These are phyloP conservation scores for Phyllotis vaccarum DNA, from an alignment of 2,797 vertebrate genomes.

Conservation along the genomic window DNA sequence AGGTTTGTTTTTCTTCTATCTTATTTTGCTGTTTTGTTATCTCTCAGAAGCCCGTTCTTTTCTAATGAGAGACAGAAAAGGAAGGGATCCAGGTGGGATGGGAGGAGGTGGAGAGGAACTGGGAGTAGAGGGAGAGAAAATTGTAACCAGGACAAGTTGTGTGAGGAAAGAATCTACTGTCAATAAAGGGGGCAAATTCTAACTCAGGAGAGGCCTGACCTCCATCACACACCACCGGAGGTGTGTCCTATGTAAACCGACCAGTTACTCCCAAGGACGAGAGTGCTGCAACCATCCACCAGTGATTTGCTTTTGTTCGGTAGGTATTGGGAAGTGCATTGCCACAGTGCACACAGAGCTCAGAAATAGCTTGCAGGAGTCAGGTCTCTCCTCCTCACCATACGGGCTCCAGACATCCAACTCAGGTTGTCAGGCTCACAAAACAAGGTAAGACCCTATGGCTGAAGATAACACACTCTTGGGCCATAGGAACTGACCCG, in stretches of 20 bases:
- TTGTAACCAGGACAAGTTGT: neutral
- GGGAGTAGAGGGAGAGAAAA: neutral
- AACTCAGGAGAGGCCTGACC: neutral
- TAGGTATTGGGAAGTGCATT: neutral
- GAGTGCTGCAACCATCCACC: neutral
- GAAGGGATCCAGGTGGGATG: neutral
- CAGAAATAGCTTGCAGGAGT: neutral
- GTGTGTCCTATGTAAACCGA: neutral
- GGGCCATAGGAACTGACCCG: neutral
- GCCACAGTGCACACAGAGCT: neutral
- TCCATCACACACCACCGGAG: neutral
- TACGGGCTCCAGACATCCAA: neutral
- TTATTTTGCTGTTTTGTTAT: neutral
- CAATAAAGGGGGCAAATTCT: neutral
- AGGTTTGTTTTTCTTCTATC: neutral
- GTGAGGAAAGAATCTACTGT: neutral
- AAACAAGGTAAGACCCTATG: neutral
- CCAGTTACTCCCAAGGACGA: neutral
- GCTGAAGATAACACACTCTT: neutral
- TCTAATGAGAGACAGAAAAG: neutral
- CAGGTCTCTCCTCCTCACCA: neutral
- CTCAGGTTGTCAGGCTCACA: neutral
- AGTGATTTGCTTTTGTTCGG: neutral
- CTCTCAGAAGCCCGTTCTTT: neutral
- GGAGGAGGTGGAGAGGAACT: neutral